Percentiles rank a stretch among this genome's conserved stretches.
phyloP scores from a whole-genome alignment of 1,140 invertebrate species.

The Platorchestia sp. region DNA sequence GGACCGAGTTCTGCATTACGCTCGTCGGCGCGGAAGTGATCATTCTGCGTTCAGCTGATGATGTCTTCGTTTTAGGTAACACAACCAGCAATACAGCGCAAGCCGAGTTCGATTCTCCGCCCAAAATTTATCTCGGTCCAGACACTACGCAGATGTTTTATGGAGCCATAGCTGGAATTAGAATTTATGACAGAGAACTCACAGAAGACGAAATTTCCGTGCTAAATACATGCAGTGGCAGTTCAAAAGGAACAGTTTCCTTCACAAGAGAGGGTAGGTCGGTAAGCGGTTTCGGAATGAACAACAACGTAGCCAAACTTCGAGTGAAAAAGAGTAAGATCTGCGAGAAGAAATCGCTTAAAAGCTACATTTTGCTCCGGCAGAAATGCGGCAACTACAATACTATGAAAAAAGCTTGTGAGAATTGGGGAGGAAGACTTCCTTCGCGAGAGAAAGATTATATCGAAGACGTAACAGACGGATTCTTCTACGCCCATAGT shows the following conservation, averaged over 20 bases:
- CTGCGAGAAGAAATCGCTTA: background rate
- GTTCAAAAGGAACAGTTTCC: background rate
- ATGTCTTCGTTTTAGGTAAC: background rate
- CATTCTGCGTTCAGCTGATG: background rate
- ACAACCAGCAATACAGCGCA: background rate
- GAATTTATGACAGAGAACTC: background rate
- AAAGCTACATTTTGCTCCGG: background rate
- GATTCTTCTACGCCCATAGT: slow-evolving; percentile 27
- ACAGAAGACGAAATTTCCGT: background rate
- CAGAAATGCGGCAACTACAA: background rate
- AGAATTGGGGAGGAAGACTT: slow-evolving; percentile 7
- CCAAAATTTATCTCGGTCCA: background rate
- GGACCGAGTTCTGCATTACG: slow-evolving; percentile 33
- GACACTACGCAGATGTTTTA: background rate
- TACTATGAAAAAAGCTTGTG: background rate
- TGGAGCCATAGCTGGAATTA: background rate
- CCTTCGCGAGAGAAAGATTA: slow-evolving; percentile 7
- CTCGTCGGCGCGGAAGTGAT: background rate
- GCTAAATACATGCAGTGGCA: slow-evolving; percentile 14
- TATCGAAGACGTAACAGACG: slow-evolving; percentile 6
- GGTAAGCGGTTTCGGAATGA: background rate
- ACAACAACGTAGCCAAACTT: slow-evolving; percentile 12
- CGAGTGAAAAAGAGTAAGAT: slow-evolving; percentile 10
- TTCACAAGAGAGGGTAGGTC: background rate
- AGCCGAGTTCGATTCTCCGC: no score